These are phyloP conservation scores for Copsychus sechellarum DNA, from an alignment of 2,113 vertebrate species.

Conservation along the genomic window DNA sequence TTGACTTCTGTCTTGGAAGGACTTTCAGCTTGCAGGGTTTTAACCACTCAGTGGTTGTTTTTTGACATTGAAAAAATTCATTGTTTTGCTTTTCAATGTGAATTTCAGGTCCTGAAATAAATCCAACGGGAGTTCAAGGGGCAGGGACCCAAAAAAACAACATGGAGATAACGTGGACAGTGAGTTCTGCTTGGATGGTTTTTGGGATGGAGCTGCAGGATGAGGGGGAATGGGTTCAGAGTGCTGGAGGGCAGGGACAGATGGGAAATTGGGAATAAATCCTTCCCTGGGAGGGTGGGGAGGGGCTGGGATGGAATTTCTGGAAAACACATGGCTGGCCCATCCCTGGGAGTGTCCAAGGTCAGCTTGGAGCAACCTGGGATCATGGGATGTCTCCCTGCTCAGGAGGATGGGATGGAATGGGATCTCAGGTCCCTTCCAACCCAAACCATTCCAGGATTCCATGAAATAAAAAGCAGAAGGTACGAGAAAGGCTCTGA, in stretches of 20 bases:
- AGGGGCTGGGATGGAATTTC: neutral
- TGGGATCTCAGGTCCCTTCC: neutral
- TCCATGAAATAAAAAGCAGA: neutral
- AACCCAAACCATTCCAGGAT: neutral
- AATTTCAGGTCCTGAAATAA: conserved; percentile 86
- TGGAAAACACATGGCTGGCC: neutral
- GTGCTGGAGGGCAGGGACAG: neutral
- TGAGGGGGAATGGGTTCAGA: neutral
- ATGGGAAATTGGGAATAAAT: neutral
- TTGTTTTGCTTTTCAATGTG: neutral
- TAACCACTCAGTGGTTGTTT: neutral
- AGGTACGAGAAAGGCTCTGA: neutral
- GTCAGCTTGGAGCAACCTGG: neutral
- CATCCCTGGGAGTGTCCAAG: neutral
- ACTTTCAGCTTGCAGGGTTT: neutral
- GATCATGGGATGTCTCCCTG: neutral
- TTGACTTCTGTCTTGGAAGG: neutral
- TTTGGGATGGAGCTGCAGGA: neutral
- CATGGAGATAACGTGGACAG: conserved; percentile 97
- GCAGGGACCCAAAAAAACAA: conserved; percentile 89
- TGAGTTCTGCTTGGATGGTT: conserved; percentile 53
- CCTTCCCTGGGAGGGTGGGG: neutral
- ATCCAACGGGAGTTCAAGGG: conserved; percentile 85
- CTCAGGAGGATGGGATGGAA: fast-evolving
- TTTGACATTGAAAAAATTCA: neutral